Evolutionary conservation across 1,140 invertebrate species (phyloP).

Genomic region (Procambarus virginalis): DNA sequence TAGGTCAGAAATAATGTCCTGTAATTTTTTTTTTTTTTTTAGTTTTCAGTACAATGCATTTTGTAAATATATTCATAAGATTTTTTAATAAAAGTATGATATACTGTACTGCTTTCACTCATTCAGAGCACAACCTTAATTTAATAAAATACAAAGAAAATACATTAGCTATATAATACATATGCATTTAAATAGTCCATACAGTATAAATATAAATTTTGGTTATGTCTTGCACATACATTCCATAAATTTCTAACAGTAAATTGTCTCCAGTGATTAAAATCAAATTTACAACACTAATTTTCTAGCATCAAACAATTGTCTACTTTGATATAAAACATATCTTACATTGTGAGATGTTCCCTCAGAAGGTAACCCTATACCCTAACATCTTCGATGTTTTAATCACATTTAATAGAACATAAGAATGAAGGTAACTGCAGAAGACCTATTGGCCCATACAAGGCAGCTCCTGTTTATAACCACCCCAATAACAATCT

Average conservation of each 20-base stretch:
- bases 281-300: background rate
- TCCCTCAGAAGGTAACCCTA: background rate
- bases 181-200: background rate
- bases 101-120: background rate
- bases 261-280: background rate
- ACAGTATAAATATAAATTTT: background rate
- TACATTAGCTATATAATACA: background rate
- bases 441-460: too few relatives aligned
- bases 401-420: too few relatives aligned
- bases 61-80: slow-evolving; percentile 36
- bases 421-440: too few relatives aligned
- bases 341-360: background rate
- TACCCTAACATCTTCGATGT: too few relatives aligned
- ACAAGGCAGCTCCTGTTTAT: too few relatives aligned
- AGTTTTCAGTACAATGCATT: slow-evolving; percentile 28
- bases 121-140: background rate
- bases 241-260: background rate
- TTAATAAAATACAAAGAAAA: background rate
- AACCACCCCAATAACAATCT: too few relatives aligned
- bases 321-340: background rate
- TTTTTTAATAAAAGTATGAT: slow-evolving; percentile 4
- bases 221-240: background rate
- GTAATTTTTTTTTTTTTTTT: slow-evolving; percentile 1
- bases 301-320: background rate
- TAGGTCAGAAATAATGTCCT: slow-evolving; percentile 1